Conservation (phyloP, 2,888 invertebrate species). For the Tachina fera region DNA sequence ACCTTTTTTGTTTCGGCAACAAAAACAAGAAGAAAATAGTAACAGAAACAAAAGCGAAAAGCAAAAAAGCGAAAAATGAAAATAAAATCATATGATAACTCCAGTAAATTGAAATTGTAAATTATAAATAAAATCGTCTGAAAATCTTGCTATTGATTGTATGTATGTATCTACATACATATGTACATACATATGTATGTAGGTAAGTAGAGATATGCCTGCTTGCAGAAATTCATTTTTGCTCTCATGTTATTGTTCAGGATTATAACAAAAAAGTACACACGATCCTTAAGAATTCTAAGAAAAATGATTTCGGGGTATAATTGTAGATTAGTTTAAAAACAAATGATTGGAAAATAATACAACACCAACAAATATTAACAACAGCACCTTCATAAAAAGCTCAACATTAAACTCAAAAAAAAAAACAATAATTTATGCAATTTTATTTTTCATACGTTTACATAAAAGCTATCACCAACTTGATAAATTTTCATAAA, state of each 20-base stretch:
- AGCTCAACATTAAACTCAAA: background rate
- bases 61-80: slow-evolving; percentile 32
- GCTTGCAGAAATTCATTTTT: slow-evolving; percentile 39
- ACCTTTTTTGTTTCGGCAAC: slow-evolving; percentile 54
- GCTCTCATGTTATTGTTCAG: slow-evolving; percentile 49
- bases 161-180: slow-evolving; percentile 14
- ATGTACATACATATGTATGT: slow-evolving; percentile 5
- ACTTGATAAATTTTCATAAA: slow-evolving; percentile 35
- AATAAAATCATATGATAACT: slow-evolving; percentile 62
- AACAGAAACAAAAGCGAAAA: slow-evolving; percentile 42
- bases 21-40: slow-evolving; percentile 8
- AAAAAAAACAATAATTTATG: slow-evolving; percentile 15
- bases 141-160: slow-evolving; percentile 66
- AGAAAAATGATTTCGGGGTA: slow-evolving; percentile 62
- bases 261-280: slow-evolving; percentile 48
- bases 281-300: slow-evolving; percentile 57
- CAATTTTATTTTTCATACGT: slow-evolving; percentile 28
- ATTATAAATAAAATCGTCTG: slow-evolving; percentile 64
- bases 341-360: slow-evolving; percentile 55
- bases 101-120: slow-evolving; percentile 66
- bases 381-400: slow-evolving; percentile 9
- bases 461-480: slow-evolving; percentile 37
- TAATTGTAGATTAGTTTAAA: slow-evolving; percentile 63
- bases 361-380: slow-evolving; percentile 22
- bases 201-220: slow-evolving; percentile 43